phyloP scores from a whole-genome alignment of 2,113 vertebrate genomes.

The Rhinolophus ferrumequinum region DNA sequence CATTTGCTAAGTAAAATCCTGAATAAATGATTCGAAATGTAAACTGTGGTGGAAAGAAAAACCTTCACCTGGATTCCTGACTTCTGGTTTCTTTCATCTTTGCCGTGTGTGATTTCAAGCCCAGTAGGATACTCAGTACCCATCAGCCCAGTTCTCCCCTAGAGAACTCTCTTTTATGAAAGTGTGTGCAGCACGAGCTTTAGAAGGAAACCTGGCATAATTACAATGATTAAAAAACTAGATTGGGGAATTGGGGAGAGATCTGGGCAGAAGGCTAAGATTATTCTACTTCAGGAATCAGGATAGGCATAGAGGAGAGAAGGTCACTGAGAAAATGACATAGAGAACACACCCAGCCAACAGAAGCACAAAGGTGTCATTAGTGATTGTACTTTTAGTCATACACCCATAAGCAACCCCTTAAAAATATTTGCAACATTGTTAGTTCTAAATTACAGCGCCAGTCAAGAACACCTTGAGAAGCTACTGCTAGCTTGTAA shows the following conservation, averaged over 20 bases:
- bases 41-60: background rate
- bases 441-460: background rate
- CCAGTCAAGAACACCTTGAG: background rate
- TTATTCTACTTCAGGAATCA: background rate
- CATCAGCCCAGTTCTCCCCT: background rate
- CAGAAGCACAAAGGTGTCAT: background rate
- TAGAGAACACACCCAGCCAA: background rate
- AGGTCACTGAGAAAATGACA: background rate
- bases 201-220: constrained; percentile 16
- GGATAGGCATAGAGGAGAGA: background rate
- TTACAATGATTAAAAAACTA: background rate
- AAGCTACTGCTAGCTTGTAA: background rate
- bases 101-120: background rate
- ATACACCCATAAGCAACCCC: background rate
- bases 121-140: background rate
- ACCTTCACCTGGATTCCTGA: background rate
- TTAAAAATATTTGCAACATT: background rate
- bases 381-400: background rate
- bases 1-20: background rate
- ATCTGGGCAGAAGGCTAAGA: background rate
- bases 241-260: background rate
- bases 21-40: background rate
- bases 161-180: background rate
- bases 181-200: background rate
- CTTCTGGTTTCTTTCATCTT: background rate